These are phyloP conservation scores for Channa argus DNA, from an alignment of 2,113 vertebrate species.

Conservation along the genomic window DNA sequence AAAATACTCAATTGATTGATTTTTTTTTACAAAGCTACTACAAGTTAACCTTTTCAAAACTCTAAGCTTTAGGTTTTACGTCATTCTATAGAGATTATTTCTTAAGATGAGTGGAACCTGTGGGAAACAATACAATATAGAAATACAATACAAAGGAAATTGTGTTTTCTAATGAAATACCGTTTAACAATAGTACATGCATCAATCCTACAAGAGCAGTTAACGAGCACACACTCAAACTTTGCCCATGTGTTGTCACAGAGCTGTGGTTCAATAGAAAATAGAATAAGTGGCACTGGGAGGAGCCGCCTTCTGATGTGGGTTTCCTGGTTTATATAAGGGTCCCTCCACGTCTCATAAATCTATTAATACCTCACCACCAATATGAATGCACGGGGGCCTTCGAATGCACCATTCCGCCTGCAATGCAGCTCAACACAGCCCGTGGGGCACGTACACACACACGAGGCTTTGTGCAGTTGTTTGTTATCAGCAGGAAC, in stretches of 20 bases:
- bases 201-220: constrained; percentile 21
- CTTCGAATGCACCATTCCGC: constrained; percentile 38
- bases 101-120: neutral
- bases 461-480: constrained; percentile 51
- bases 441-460: constrained; percentile 49
- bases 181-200: constrained; percentile 23
- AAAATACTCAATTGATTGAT: no score
- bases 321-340: constrained; percentile 71
- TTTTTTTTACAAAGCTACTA: no score
- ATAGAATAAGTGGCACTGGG: constrained; percentile 47
- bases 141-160: neutral
- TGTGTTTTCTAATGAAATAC: neutral
- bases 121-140: neutral
- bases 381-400: constrained; percentile 30
- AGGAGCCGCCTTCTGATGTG: constrained; percentile 54
- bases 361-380: constrained; percentile 67
- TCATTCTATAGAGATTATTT: neutral
- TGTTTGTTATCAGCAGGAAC: constrained; percentile 80
- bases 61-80: neutral
- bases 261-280: constrained; percentile 46
- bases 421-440: constrained; percentile 24
- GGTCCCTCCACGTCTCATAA: constrained; percentile 53
- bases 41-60: no score
- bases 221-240: constrained; percentile 7
- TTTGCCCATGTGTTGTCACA: constrained; percentile 28